Evolutionary conservation across 2,113 vertebrate genomes (phyloP).

Genomic region (Nesoenas mayeri): DNA sequence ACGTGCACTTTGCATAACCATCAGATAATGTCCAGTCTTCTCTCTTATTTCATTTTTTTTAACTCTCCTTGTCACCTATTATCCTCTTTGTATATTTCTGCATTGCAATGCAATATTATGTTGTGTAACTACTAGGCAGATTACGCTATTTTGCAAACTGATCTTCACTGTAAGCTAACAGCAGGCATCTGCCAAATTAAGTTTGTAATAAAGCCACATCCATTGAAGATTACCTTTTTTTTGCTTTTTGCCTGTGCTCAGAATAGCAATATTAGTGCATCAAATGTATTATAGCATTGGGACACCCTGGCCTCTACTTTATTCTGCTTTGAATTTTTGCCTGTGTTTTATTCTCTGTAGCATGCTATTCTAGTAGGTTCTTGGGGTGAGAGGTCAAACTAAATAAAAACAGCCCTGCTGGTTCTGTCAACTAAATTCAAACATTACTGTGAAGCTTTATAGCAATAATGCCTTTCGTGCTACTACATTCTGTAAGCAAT

Average conservation of each 20-base stretch:
- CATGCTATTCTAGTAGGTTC: neutral
- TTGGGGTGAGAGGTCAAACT: constrained; percentile 20
- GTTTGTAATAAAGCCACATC: neutral
- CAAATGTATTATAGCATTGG: neutral
- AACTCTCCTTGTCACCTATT: neutral
- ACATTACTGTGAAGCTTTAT: constrained; percentile 2
- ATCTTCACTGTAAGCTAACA: neutral
- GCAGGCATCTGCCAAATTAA: neutral
- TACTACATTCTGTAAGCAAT: constrained; percentile 48
- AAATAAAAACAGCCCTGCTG: constrained; percentile 21
- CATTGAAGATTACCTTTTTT: neutral
- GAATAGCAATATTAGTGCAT: neutral
- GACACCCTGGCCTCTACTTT: neutral
- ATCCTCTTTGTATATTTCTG: neutral
- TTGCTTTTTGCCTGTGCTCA: neutral
- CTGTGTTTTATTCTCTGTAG: constrained; percentile 1
- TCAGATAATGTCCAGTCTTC: neutral
- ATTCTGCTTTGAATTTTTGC: constrained; percentile 11
- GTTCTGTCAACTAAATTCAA: constrained; percentile 45
- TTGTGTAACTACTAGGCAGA: neutral
- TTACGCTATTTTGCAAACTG: neutral
- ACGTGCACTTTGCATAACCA: neutral
- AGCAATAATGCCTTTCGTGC: constrained; percentile 32
- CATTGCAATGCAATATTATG: neutral
- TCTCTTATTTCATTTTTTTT: neutral